Evolutionary conservation across 1,140 invertebrate species (phyloP).

Genomic region (Leptopilina boulardi): DNA sequence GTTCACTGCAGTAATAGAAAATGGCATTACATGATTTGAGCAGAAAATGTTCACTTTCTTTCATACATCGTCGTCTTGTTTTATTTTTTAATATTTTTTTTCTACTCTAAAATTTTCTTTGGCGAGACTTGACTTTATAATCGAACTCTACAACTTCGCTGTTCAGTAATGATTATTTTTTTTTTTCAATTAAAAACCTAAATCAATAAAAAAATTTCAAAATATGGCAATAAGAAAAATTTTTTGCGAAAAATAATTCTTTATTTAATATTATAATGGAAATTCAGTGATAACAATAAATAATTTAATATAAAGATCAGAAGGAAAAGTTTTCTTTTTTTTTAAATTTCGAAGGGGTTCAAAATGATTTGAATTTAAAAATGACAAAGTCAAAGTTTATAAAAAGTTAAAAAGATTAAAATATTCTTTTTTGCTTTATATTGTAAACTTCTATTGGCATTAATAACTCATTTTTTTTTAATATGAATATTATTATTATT

Average conservation of each 20-base stretch:
- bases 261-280: neutral
- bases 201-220: neutral
- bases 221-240: too few species aligned
- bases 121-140: slow-evolving; percentile 24
- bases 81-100: neutral
- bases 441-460: neutral
- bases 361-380: slow-evolving; percentile 6
- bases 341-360: neutral
- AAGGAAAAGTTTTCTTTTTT: neutral
- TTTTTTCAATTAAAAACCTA: neutral
- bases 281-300: neutral
- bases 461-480: neutral
- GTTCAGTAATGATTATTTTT: neutral
- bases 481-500: slow-evolving; percentile 16
- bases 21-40: slow-evolving; percentile 23
- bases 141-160: slow-evolving; percentile 13
- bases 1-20: slow-evolving; percentile 16
- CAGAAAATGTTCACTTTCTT: slow-evolving; percentile 17
- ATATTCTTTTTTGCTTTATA: neutral
- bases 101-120: slow-evolving; percentile 19
- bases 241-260: neutral
- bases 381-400: neutral
- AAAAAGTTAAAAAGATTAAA: slow-evolving; percentile 9
- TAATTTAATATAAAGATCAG: neutral
- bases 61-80: neutral